Evolutionary conservation across 2,797 vertebrate genomes (phyloP), one percentile per base, ranked within the genome.

Genomic region (Tympanoctomys barrerae): DNA sequence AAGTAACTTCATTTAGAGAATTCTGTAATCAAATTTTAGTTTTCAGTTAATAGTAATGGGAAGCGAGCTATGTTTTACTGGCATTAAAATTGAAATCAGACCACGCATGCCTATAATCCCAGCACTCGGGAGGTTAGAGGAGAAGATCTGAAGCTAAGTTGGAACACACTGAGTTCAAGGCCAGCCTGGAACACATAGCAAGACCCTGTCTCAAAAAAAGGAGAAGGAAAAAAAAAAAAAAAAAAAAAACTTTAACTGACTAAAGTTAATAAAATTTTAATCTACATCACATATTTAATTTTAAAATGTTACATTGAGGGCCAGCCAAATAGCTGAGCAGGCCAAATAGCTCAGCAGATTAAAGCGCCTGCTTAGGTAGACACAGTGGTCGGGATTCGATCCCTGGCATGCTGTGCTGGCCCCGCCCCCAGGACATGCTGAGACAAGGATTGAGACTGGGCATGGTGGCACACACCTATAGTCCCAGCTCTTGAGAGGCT

Each of bases 51-150:
- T 0, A 73, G 22, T 26, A 92, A 83, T 42, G 21, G 12, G 49
- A 70, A 36, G 26, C 82, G 33, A 92, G 4, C 39, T 78, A 52
- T 24, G 7, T 87, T 82, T 78, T 42, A 52, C 22, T n/a, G 10
- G 42, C 62, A 92, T 79, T 78, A 87, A 94, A 91, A 70, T 64
- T 71, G 19, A 95, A 81, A 39, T 52, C 42, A 46, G 39, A 39
- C 36, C 71, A 24, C 9, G 10, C 39, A 75, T 46, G 2, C 24
- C 39, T 46, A 42, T 46, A 46, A 75, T 28, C 24, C 39, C 39
- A 75, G 24, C 39, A 75, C 13, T 28, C 7, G 24, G 39, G 22
- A 46, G 24, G 24, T 39, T 28, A 39, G 24, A 46, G 39, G 12
- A 75, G 10, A 19, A 75, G 4, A 9, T 24, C 14, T 71, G 71